Base-by-base conservation (phyloP, 2,888 invertebrate genomes). In the Clitarchus hookeri region DNA sequence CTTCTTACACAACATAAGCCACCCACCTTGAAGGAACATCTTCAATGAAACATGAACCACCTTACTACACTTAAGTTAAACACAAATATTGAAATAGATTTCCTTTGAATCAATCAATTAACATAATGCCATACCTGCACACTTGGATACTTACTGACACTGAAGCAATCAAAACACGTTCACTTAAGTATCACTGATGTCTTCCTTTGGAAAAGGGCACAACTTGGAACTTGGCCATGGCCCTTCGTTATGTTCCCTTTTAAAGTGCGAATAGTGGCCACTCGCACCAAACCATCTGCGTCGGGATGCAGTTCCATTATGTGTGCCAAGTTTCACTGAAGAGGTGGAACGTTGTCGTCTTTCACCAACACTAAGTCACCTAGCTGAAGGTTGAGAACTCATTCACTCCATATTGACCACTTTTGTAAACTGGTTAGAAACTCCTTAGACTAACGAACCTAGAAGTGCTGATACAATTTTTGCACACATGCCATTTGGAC, bases 311-410 rank as follows among this genome's bases (percentile, higher is more conserved):
- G 80, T 9, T 89, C 84, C 1, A 88, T 27, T 4, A 90, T 87
- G 83, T 90, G 78, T 19, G 89, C 90, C 0, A 89, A 85, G n/a
- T 85, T 84, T 90, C 91, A 91, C 44, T 89, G 87, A 16, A 89
- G 80, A 1, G 90, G 89, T 23, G 90, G 89, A 12, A 89, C 79
- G 48, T 89, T 88, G 80, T 90, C 89, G 27, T 90, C 90, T 78
- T 90, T 89, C 9, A 90, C 79, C 9, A 91, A 79, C 0, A 91
- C 90, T 27, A 91, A n/a, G 4, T 89, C 87, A 16, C 89, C 89
- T 6, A 88, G 48, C 82, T 89, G 78, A 16, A 91, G 26, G 53
- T 87, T 86, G 2, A 48, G 83, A 25, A 85, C 89, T 6, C 48
- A 8, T 48, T 48, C 48, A 48, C 48, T 48, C 48, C 48, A 90